Conservation (phyloP, 30 jellyfish, hydroid and myxozoan genomes). For the Calvadosia cruxmelitensis region DNA sequence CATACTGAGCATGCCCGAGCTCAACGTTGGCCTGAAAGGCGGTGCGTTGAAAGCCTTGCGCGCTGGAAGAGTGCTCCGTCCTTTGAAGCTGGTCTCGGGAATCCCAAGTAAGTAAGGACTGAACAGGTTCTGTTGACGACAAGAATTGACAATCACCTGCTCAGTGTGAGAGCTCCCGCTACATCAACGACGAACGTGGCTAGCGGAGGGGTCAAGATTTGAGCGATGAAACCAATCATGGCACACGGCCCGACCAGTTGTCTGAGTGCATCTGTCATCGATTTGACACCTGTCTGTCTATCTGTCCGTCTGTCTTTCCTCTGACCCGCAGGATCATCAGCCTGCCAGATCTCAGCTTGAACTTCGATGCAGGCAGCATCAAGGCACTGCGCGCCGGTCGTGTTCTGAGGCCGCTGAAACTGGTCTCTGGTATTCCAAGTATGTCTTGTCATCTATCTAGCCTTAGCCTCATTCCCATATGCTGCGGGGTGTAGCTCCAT, state of each 20-base stretch:
- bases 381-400: slow-evolving; percentile 99
- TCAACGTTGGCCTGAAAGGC: slow-evolving; percentile 73
- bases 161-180: no score
- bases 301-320: slow-evolving; percentile 25
- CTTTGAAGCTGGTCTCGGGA: slow-evolving; percentile 94
- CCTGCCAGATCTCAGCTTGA: slow-evolving; percentile 72
- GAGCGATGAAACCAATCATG: no score
- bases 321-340: slow-evolving; percentile 38
- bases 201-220: no score
- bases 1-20: slow-evolving; percentile 88
- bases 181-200: no score
- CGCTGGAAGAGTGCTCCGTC: slow-evolving; percentile 98
- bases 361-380: slow-evolving; percentile 81
- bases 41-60: slow-evolving; percentile 88
- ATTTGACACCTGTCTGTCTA: background rate
- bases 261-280: no score
- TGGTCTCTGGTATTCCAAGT: slow-evolving; percentile 99
- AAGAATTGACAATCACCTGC: background rate
- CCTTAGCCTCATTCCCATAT: no score
- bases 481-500: no score
- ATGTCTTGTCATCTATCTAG: no score
- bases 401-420: slow-evolving; percentile 90
- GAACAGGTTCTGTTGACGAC: background rate
- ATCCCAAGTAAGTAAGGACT: slow-evolving; percentile 77
- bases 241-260: no score